These are phyloP conservation scores for Amphiprion percula DNA, from an alignment of 2,113 vertebrate species.

Conservation along the genomic window DNA sequence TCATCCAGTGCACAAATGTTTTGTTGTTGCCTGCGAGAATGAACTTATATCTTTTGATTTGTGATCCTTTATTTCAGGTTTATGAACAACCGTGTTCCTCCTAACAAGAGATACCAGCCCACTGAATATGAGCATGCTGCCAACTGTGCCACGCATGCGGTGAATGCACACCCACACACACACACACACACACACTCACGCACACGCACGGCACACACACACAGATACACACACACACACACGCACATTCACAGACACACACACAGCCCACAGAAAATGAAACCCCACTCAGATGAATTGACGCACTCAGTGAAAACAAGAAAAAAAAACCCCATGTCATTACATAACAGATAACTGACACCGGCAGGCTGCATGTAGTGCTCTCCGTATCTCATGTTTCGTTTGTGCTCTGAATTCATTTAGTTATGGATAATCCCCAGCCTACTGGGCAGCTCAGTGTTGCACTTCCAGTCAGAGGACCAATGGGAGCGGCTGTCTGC, in stretches of 20 bases:
- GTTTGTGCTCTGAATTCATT: conserved; percentile 32
- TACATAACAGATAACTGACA: conserved; percentile 22
- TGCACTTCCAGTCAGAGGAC: conserved; percentile 92
- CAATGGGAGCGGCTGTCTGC: conserved; percentile 93
- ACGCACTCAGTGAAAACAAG: conserved; percentile 5
- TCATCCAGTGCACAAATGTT: neutral
- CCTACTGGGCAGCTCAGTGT: conserved; percentile 91
- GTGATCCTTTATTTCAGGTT: conserved; percentile 84
- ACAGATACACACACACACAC: conserved; percentile 11
- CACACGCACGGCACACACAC: neutral
- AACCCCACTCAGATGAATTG: conserved; percentile 13
- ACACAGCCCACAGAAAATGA: conserved; percentile 12
- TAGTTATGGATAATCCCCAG: conserved; percentile 98
- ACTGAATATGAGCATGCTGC: conserved; percentile 96
- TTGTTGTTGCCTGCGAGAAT: neutral
- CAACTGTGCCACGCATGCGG: conserved; percentile 96
- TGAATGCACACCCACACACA: conserved; percentile 78
- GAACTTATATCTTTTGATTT: neutral
- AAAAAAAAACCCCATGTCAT: conserved; percentile 33
- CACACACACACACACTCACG: conserved; percentile 31
- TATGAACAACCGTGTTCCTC: conserved; percentile 95
- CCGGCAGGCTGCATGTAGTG: neutral
- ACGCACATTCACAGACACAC: neutral
- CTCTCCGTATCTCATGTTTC: conserved; percentile 31
- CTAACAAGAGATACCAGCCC: conserved; percentile 95